These are phyloP conservation scores for Microplitis manilae DNA, from an alignment of 2,888 invertebrate genomes.

Conservation along the genomic window DNA sequence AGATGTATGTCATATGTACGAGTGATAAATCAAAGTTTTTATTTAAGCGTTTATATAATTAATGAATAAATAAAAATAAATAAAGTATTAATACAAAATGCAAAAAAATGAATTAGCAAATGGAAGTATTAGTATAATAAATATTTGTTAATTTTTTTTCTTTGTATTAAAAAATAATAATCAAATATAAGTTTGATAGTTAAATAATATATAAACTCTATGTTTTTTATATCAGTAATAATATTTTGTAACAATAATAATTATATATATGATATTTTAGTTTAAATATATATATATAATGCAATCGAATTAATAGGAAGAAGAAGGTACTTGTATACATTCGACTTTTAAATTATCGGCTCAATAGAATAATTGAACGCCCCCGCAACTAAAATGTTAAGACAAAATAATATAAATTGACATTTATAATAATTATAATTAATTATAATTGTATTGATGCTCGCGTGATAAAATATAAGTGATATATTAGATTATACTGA, in stretches of 20 bases:
- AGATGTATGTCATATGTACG: background rate
- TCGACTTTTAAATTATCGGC: slow-evolving; percentile 35
- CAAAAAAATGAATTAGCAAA: slow-evolving; percentile 9
- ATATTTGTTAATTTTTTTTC: slow-evolving; percentile 13
- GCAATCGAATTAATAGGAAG: slow-evolving; percentile 7
- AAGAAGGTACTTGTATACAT: slow-evolving; percentile 36
- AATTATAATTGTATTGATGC: background rate
- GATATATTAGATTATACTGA: background rate
- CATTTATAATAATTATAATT: background rate
- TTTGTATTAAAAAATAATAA: background rate
- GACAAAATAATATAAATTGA: slow-evolving; percentile 33
- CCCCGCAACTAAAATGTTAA: slow-evolving; percentile 38
- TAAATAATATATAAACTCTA: background rate
- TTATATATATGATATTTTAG: background rate
- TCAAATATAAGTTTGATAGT: background rate
- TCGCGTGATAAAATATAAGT: background rate
- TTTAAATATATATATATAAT: slow-evolving; percentile 1
- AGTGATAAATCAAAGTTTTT: background rate
- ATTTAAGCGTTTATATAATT: slow-evolving; percentile 1
- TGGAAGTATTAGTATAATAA: slow-evolving; percentile 4
- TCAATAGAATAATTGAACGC: slow-evolving; percentile 36
- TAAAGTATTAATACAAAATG: slow-evolving; percentile 50
- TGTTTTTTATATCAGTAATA: slow-evolving; percentile 6
- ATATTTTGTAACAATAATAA: background rate
- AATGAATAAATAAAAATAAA: slow-evolving; percentile 53